Conservation (phyloP, 2,113 vertebrate species). For the Tragelaphus strepsiceros region DNA sequence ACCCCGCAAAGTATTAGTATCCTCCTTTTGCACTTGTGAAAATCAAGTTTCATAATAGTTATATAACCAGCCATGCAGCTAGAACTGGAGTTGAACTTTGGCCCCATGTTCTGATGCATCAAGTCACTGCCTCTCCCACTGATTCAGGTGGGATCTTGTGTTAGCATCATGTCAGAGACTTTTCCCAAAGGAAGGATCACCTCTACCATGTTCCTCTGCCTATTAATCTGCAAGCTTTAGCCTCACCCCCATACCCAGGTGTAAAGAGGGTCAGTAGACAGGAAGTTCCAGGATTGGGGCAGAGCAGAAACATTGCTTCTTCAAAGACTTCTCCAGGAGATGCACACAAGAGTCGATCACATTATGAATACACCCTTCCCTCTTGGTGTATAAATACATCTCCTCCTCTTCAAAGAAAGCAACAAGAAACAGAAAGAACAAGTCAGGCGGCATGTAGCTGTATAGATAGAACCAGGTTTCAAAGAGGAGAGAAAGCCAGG, state of each 20-base stretch:
- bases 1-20: background rate
- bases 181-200: background rate
- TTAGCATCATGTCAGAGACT: background rate
- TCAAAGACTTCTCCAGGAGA: background rate
- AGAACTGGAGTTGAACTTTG: background rate
- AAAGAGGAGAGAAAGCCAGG: background rate
- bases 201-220: background rate
- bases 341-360: background rate
- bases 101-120: background rate
- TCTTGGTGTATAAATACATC: background rate
- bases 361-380: background rate
- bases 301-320: background rate
- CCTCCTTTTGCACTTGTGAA: background rate
- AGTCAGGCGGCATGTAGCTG: background rate
- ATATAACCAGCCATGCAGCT: background rate
- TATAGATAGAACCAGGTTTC: background rate
- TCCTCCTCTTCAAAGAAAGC: background rate
- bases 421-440: background rate
- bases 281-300: background rate
- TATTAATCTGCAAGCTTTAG: background rate
- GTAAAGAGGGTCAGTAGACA: background rate
- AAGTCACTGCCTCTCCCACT: background rate
- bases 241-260: no score
- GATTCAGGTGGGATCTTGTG: background rate
- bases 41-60: background rate